phyloP scores from a whole-genome alignment of 2,113 vertebrate genomes.

The Antechinus stuartii region DNA sequence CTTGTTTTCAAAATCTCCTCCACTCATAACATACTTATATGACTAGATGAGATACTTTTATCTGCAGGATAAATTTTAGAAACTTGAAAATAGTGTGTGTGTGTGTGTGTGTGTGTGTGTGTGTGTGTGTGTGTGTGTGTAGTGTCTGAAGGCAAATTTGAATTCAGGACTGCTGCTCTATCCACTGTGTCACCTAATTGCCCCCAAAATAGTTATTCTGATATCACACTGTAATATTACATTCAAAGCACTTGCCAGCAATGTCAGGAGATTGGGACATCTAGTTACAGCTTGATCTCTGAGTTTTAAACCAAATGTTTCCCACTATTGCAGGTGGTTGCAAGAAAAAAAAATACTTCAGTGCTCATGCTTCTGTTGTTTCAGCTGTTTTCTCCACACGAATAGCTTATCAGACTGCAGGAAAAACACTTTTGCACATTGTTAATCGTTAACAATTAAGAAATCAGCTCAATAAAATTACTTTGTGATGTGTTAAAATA shows the following conservation, averaged over 20 bases:
- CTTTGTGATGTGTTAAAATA: conserved; percentile 33
- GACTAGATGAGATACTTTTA: conserved; percentile 35
- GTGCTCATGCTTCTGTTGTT: conserved; percentile 30
- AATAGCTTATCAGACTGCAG: conserved; percentile 9
- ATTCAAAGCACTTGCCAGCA: background rate
- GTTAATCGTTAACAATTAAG: conserved; percentile 1
- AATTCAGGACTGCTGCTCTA: too few relatives aligned
- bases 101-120: too few relatives aligned
- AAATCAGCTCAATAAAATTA: conserved; percentile 34
- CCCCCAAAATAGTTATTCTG: conserved; percentile 7
- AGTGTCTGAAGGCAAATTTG: too few relatives aligned
- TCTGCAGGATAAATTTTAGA: background rate
- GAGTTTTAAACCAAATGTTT: conserved; percentile 33
- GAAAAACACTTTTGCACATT: background rate
- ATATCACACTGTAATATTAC: background rate
- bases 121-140: too few relatives aligned
- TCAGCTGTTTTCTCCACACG: conserved; percentile 20
- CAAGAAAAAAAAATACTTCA: conserved; percentile 30
- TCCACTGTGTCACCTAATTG: too few relatives aligned
- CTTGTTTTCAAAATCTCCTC: conserved; percentile 23
- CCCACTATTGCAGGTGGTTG: background rate
- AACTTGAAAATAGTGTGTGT: background rate
- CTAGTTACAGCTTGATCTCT: conserved; percentile 40
- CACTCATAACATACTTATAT: conserved; percentile 18
- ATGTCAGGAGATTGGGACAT: conserved; percentile 26